phyloP scores from a whole-genome alignment of 2,113 vertebrate genomes.

The Dasyprocta punctata region DNA sequence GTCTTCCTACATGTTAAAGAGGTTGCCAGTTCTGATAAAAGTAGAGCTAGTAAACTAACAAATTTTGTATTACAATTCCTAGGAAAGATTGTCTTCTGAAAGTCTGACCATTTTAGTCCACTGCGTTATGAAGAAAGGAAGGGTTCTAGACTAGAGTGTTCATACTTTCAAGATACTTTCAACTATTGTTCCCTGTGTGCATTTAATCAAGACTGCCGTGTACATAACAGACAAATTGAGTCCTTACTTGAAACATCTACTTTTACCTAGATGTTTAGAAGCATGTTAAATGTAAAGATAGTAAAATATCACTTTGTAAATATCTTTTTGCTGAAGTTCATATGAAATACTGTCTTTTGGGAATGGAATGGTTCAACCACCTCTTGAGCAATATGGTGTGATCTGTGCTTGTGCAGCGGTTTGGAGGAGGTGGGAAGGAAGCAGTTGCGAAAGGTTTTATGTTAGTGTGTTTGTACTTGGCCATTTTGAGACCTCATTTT shows the following conservation, averaged over 20 bases:
- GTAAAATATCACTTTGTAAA: neutral
- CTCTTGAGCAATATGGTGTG: neutral
- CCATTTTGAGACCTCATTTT: neutral
- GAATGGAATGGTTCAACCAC: neutral
- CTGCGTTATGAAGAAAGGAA: neutral
- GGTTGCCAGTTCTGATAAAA: conserved; percentile 33
- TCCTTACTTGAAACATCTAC: neutral
- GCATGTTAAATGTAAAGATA: neutral
- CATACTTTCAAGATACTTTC: neutral
- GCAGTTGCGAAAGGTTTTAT: neutral
- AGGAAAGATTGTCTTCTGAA: neutral
- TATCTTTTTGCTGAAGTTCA: neutral
- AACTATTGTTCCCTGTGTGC: no score
- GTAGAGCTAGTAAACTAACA: neutral
- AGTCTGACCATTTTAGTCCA: neutral
- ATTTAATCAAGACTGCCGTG: neutral
- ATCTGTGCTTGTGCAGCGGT: neutral
- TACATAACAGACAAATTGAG: neutral
- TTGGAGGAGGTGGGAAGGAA: conserved; percentile 5
- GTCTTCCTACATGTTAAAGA: neutral
- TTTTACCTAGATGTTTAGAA: neutral
- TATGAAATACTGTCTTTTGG: neutral
- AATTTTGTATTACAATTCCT: neutral
- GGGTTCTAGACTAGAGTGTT: neutral
- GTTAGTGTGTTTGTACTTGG: neutral